Evolutionary conservation across 2,797 vertebrate species (phyloP), one percentile per base, ranked within the genome.

Genomic region (Enteromius mattozi): DNA sequence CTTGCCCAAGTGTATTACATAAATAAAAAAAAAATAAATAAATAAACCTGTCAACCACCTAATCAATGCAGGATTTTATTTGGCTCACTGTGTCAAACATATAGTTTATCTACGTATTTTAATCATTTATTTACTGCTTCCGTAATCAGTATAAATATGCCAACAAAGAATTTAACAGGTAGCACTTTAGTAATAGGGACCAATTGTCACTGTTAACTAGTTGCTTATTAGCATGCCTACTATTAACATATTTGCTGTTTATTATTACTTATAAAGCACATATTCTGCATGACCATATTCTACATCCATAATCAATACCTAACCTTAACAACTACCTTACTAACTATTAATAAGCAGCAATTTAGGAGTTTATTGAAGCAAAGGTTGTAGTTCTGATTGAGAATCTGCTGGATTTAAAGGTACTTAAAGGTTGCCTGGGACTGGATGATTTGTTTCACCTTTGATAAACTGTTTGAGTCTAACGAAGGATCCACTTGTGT

Each of bases 401-500:
- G 45, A 51, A 51, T 56, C 9, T 6, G 27, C 7, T 75, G 17
- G 1, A 30, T 24, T 77, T 37, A 24, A 76, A 54, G 12, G 3
- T n/a, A 3, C 33, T 37, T 56, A 10, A 6, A 61, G 42, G 4
- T 19, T 10, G 14, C 9, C 13, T 79, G 12, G 13, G 51, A 14
- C 8, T 68, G 12, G 42, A 19, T 16, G 12, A 79, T 69, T 27
- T 40, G 7, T 68, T 80, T 49, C 33, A 80, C 47, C n/a, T 54
- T 24, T 51, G 3, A 37, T 69, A 40, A 80, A 54, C 21, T 35
- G 17, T 80, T 54, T 69, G 3, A 24, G 13, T 37, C 63, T 7
- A 54, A 19, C 42, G 30, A 54, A 30, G 74, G 69, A 63, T 17
- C 1, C 2, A 12, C 30, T 70, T 89, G 33, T 90, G 54, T 47